A percentile compares a stretch with the other conserved stretches of the same genome.
Evolutionary conservation across 2,888 invertebrate genomes (phyloP).

Genomic region (Rambutsinella grinnellia): DNA sequence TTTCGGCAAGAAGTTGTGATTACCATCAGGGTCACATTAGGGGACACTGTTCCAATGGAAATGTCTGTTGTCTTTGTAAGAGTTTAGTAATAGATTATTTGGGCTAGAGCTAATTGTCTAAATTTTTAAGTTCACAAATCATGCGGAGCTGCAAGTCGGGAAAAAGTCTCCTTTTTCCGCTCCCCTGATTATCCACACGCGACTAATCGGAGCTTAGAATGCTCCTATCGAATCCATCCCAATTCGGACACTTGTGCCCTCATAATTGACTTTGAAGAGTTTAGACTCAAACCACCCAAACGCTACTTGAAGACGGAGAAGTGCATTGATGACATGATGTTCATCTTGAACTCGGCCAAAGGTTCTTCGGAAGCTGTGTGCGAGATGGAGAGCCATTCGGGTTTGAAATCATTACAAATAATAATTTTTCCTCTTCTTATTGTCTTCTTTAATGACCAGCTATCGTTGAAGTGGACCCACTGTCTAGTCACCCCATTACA

Average conservation of each 20-base stretch:
- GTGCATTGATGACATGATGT: constrained; percentile 60
- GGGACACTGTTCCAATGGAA: constrained; percentile 59
- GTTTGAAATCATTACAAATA: constrained; percentile 34
- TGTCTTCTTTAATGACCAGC: constrained; percentile 38
- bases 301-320: constrained; percentile 55
- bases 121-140: constrained; percentile 67
- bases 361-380: constrained; percentile 62
- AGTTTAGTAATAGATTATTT: background rate
- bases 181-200: constrained; percentile 67
- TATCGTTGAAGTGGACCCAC: constrained; percentile 52
- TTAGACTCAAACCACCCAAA: constrained; percentile 67
- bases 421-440: no score
- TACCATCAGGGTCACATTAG: constrained; percentile 55
- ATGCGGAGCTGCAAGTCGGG: constrained; percentile 67
- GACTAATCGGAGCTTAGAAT: constrained; percentile 67
- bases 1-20: constrained; percentile 57
- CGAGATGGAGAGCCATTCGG: constrained; percentile 62
- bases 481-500: constrained; percentile 51
- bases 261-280: constrained; percentile 68
- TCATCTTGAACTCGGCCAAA: constrained; percentile 54
- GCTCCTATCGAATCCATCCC: constrained; percentile 67
- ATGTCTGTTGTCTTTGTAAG: constrained; percentile 63
- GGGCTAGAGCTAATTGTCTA: background rate
- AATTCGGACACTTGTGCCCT: constrained; percentile 67
- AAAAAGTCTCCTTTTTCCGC: constrained; percentile 68